phyloP scores from a whole-genome alignment of 2,888 invertebrate genomes.

The Callyntrura sp. region DNA sequence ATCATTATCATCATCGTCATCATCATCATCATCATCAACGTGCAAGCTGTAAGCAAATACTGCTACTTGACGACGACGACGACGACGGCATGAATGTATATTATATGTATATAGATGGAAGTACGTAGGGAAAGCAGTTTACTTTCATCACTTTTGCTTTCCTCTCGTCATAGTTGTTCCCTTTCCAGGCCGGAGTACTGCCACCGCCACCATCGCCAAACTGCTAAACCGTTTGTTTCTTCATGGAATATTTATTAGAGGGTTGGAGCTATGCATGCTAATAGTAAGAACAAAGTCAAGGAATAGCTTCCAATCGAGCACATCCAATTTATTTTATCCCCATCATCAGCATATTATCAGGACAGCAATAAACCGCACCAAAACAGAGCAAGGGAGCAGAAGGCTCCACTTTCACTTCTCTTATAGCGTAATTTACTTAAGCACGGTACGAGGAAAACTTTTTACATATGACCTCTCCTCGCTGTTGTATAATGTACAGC shows the following conservation, averaged over 20 bases:
- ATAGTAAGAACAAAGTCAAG: slow-evolving; percentile 66
- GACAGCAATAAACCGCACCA: slow-evolving; percentile 74
- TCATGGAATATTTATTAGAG: slow-evolving; percentile 74
- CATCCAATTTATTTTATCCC: slow-evolving; percentile 78
- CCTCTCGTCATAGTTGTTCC: not conserved
- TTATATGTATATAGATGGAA: not conserved
- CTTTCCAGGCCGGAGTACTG: not conserved
- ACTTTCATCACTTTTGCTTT: slow-evolving; percentile 29
- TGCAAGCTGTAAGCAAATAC: slow-evolving; percentile 44
- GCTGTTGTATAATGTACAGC: slow-evolving; percentile 44
- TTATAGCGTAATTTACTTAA: slow-evolving; percentile 32
- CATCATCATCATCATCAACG: slow-evolving; percentile 1
- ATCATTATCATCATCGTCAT: slow-evolving; percentile 13
- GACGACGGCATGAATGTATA: not conserved
- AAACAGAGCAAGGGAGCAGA: slow-evolving; percentile 54
- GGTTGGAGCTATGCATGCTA: slow-evolving; percentile 74
- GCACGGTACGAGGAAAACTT: slow-evolving; percentile 38
- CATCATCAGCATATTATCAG: slow-evolving; percentile 78
- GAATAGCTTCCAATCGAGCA: slow-evolving; percentile 71
- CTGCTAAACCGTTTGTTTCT: slow-evolving; percentile 59
- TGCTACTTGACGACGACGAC: not conserved
- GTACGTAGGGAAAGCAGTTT: slow-evolving; percentile 32
- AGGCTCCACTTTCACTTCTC: slow-evolving; percentile 29
- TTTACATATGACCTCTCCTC: slow-evolving; percentile 54
- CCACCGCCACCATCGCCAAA: slow-evolving; percentile 7